Conservation (phyloP, 2,888 invertebrate species). For the Caradrina clavipalpis region DNA sequence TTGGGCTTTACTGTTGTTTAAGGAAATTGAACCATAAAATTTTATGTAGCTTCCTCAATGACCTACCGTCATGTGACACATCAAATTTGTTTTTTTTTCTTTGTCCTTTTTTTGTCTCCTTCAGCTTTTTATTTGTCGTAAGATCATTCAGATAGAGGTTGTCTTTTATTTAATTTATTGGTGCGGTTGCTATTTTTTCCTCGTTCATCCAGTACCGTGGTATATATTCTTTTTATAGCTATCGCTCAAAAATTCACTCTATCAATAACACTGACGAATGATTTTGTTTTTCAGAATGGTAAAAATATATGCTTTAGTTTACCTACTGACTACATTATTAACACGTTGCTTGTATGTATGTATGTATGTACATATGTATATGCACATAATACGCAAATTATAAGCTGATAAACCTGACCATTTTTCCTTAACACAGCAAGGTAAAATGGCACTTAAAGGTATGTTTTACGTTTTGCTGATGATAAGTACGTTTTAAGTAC, state of each 20-base stretch:
- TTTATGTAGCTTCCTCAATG: conserved; percentile 30
- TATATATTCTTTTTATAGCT: background rate
- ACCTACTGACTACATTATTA: background rate
- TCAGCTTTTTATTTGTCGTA: background rate
- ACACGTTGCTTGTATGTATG: conserved; percentile 1
- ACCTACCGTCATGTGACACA: conserved; percentile 15
- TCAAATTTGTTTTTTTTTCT: background rate
- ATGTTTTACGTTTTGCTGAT: conserved; percentile 27
- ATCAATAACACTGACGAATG: background rate
- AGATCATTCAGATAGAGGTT: background rate
- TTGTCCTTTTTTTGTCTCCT: background rate
- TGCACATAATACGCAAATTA: background rate
- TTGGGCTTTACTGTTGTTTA: conserved; percentile 8
- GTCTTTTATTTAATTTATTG: background rate
- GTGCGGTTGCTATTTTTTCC: background rate
- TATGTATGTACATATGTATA: too few relatives aligned
- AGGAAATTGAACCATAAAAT: conserved; percentile 32
- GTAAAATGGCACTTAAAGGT: conserved; percentile 10
- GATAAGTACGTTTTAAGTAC: conserved; percentile 40
- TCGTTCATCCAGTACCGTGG: background rate
- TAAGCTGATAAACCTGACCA: conserved; percentile 3
- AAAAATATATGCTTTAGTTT: conserved; percentile 6
- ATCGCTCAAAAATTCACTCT: too few relatives aligned
- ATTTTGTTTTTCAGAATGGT: background rate
- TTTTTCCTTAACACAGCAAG: conserved; percentile 26